phyloP scores from a whole-genome alignment of 2,888 invertebrate genomes.

The Rotaria sp. region DNA sequence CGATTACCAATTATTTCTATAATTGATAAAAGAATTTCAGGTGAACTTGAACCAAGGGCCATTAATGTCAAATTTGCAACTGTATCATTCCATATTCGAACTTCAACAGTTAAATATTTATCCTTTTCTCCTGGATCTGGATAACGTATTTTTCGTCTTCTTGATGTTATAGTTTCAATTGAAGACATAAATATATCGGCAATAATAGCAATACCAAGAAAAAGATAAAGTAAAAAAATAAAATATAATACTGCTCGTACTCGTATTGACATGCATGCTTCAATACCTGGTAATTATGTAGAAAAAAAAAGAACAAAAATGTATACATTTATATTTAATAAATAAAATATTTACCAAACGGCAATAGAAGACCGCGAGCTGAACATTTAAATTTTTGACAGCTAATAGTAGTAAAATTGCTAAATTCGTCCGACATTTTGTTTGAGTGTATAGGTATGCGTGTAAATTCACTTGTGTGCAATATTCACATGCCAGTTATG shows the following conservation, averaged over 20 bases:
- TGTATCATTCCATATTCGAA: constrained; percentile 58
- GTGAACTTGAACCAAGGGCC: constrained; percentile 61
- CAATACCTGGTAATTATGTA: neutral
- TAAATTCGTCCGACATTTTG: neutral
- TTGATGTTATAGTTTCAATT: constrained; percentile 61
- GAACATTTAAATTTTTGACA: neutral
- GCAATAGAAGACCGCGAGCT: neutral
- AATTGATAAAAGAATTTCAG: constrained; percentile 60
- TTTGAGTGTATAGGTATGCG: neutral
- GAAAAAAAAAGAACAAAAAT: neutral
- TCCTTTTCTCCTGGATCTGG: constrained; percentile 43
- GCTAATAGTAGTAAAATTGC: neutral
- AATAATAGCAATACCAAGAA: constrained; percentile 55
- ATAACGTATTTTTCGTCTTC: constrained; percentile 55
- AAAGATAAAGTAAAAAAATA: constrained; percentile 26
- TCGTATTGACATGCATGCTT: constrained; percentile 2
- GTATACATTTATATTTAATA: neutral
- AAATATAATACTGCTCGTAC: constrained; percentile 18
- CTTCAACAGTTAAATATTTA: constrained; percentile 45
- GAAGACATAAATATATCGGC: constrained; percentile 62
- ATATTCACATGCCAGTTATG: constrained; percentile 1
- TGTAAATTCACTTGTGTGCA: neutral
- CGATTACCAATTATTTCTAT: constrained; percentile 58
- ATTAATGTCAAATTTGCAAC: constrained; percentile 61
- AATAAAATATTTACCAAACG: neutral